These are phyloP conservation scores for Diprion similis DNA, from an alignment of 1,140 invertebrate genomes.

Conservation along the genomic window DNA sequence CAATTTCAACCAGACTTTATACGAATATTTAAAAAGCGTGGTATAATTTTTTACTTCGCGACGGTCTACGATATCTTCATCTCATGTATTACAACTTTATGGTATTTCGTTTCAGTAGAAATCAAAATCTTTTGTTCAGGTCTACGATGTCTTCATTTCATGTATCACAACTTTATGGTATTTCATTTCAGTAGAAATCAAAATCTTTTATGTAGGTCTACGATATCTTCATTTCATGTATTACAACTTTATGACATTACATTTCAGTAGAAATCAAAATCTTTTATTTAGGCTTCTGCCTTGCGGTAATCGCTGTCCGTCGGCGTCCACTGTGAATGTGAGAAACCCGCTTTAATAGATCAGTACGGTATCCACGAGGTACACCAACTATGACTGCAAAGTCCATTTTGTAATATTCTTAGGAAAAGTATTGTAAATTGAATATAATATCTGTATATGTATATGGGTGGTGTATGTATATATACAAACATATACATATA, in stretches of 20 bases:
- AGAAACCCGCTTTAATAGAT: too few species aligned
- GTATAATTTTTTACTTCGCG: not conserved
- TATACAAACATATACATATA: too few species aligned
- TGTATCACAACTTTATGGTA: not conserved
- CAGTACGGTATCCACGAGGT: too few species aligned
- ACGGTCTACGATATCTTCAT: not conserved
- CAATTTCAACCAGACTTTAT: not conserved
- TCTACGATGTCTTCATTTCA: not conserved
- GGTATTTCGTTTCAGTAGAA: not conserved
- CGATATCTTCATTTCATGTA: constrained; percentile 2
- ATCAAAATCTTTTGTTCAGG: constrained; percentile 2
- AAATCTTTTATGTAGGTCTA: not conserved
- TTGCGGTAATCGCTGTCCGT: not conserved
- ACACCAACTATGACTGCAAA: not conserved
- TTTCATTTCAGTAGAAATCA: not conserved
- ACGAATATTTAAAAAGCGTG: too few species aligned
- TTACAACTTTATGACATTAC: not conserved
- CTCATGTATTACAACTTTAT: not conserved
- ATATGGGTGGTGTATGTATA: not conserved
- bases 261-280: not conserved
- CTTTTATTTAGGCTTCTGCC: not conserved
- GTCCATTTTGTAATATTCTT: not conserved
- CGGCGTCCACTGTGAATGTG: too few species aligned
- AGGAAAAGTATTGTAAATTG: constrained; percentile 2
- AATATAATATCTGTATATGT: not conserved